Evolutionary conservation across 64 coral and sea anemone genomes (phyloP).

Genomic region (Pocillopora damicornis): DNA sequence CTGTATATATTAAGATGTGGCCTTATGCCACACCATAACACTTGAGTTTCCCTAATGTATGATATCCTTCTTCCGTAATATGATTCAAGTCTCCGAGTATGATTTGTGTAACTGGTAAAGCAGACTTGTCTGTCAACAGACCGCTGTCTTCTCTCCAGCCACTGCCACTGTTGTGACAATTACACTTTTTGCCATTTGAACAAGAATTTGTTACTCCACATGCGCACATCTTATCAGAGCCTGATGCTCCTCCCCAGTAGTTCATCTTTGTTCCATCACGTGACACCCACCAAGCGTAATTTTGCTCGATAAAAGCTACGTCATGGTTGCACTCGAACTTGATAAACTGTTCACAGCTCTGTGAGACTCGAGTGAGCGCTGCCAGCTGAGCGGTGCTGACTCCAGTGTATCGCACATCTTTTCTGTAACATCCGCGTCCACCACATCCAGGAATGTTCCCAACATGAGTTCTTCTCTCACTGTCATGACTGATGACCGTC

Average conservation of each 20-base stretch:
- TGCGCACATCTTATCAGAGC: background rate
- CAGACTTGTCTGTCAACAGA: constrained; percentile 36
- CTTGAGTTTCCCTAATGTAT: constrained; percentile 44
- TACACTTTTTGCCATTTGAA: background rate
- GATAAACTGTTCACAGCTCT: constrained; percentile 56
- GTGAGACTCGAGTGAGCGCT: constrained; percentile 23
- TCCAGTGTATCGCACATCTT: constrained; percentile 38
- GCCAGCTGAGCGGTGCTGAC: constrained; percentile 26
- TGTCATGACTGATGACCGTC: constrained; percentile 23
- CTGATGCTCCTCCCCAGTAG: constrained; percentile 32
- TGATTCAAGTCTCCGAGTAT: background rate
- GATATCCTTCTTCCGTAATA: background rate
- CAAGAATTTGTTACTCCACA: constrained; percentile 32
- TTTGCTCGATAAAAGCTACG: background rate
- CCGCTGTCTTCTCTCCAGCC: constrained; percentile 39
- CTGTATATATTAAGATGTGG: no score
- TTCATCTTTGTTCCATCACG: constrained; percentile 22
- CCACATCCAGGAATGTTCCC: background rate
- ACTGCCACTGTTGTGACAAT: background rate
- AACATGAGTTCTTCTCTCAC: constrained; percentile 21
- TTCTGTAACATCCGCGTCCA: background rate
- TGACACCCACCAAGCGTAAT: constrained; percentile 3
- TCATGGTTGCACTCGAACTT: constrained; percentile 21
- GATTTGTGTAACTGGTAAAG: constrained; percentile 20
- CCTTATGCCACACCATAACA: background rate